A percentile compares a stretch with the other conserved stretches of the same genome.
Conservation (phyloP, 1,140 invertebrate genomes). For the Nephila pilipes region DNA sequence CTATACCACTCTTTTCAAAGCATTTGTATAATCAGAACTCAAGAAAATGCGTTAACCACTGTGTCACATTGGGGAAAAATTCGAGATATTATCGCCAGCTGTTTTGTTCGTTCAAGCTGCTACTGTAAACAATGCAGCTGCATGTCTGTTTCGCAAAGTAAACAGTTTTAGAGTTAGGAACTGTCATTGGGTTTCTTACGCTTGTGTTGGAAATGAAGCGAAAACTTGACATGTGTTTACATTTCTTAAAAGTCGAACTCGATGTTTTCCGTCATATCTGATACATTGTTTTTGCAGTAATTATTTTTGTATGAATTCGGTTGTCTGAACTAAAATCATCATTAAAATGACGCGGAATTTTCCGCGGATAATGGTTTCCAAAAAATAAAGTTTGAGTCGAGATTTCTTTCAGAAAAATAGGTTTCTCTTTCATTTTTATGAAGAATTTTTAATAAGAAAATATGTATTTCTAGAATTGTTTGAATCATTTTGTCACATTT, state of each 20-base stretch:
- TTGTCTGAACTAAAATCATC: not conserved
- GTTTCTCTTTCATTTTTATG: no score
- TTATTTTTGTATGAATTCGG: not conserved
- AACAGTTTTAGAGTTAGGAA: not conserved
- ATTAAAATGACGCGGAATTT: no score
- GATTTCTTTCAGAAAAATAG: no score
- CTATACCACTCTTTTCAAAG: not conserved
- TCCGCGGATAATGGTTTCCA: no score
- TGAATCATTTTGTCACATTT: no score
- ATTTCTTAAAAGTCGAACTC: not conserved
- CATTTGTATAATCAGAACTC: not conserved
- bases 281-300: not conserved
- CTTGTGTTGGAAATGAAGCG: not conserved
- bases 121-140: not conserved
- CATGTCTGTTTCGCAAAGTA: not conserved
- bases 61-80: not conserved
- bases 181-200: slow-evolving; percentile 16
- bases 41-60: not conserved
- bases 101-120: not conserved
- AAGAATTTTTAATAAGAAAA: no score
- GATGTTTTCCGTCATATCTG: not conserved
- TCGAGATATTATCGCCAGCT: not conserved
- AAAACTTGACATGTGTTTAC: not conserved
- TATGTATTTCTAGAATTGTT: no score
- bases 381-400: no score